Evolutionary conservation across 2,797 vertebrate genomes (phyloP).

Genomic region (Allobates femoralis): DNA sequence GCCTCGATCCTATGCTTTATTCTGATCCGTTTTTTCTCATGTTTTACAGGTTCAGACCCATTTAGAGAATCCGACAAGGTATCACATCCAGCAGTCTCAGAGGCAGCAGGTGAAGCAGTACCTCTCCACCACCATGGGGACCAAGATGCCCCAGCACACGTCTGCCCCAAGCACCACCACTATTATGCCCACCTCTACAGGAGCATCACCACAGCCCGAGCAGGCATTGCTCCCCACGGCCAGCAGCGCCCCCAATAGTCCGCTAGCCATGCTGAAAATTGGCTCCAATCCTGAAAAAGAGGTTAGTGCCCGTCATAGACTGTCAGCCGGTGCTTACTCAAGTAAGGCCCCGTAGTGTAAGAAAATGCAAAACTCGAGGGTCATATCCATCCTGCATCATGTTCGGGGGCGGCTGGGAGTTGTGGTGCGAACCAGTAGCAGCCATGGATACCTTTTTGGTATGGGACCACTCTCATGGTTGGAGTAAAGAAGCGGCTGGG

Average conservation of each 20-base stretch:
- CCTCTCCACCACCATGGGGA: conserved; percentile 87
- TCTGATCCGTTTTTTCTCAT: background rate
- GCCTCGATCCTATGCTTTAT: too few species aligned
- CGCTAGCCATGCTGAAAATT: conserved; percentile 89
- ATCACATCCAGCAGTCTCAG: conserved; percentile 91
- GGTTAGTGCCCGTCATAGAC: conserved; percentile 72
- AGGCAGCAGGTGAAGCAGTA: conserved; percentile 92
- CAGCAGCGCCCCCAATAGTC: conserved; percentile 86
- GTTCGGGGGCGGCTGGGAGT: too few species aligned
- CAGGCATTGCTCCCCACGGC: conserved; percentile 65
- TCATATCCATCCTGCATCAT: too few species aligned
- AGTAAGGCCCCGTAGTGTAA: too few species aligned
- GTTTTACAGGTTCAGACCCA: conserved; percentile 87
- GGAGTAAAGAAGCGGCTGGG: too few species aligned
- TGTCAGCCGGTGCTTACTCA: background rate
- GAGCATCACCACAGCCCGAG: conserved; percentile 64
- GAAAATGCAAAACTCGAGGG: too few species aligned
- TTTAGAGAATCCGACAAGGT: conserved; percentile 91
- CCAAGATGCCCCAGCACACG: conserved; percentile 81
- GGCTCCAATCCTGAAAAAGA: conserved; percentile 88
- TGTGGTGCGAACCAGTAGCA: too few species aligned
- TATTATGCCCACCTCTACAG: conserved; percentile 66
- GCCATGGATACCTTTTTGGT: too few species aligned
- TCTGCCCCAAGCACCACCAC: conserved; percentile 79
- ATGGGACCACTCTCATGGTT: too few species aligned